These are phyloP conservation scores for Menura novaehollandiae DNA, from an alignment of 2,113 vertebrate species.

Conservation along the genomic window DNA sequence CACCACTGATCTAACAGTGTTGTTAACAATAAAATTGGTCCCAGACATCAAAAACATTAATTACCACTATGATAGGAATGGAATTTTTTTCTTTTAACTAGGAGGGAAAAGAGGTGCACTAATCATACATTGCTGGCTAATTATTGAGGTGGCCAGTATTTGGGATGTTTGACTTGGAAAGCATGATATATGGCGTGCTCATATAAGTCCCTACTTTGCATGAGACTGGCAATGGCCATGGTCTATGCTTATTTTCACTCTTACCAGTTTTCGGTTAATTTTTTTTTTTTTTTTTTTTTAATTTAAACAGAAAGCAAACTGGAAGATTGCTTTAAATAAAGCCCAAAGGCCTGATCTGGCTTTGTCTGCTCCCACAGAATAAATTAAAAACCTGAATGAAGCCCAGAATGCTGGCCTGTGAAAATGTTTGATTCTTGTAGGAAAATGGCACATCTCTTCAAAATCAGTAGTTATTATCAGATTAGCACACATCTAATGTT, in stretches of 20 bases:
- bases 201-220: neutral
- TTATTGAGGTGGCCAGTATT: neutral
- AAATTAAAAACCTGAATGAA: neutral
- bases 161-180: neutral
- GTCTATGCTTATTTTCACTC: neutral
- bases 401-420: neutral
- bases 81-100: neutral
- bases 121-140: neutral
- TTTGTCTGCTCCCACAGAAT: neutral
- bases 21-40: neutral
- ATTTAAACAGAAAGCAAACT: neutral
- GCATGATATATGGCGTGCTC: neutral
- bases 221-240: neutral
- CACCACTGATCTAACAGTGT: neutral
- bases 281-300: neutral
- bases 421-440: neutral
- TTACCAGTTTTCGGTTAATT: neutral
- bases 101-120: neutral
- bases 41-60: neutral
- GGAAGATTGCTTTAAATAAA: neutral
- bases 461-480: neutral
- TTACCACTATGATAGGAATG: neutral
- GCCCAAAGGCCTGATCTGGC: neutral
- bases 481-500: fast-evolving
- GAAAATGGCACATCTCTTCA: neutral